Base-by-base conservation (phyloP, 2,113 vertebrate genomes). In the Thalassoma bifasciatum region DNA sequence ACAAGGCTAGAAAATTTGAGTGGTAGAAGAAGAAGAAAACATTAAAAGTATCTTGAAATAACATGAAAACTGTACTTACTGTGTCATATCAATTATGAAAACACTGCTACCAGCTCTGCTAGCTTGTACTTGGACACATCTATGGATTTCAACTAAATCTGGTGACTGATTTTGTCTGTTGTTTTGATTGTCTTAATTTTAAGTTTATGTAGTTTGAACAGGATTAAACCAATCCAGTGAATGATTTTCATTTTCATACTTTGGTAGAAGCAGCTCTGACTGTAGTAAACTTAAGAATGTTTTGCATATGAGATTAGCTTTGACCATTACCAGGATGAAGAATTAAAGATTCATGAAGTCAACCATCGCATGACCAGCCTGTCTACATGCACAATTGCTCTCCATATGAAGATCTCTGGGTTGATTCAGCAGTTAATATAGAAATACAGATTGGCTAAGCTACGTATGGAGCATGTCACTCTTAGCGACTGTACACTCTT, bases 271-370 rank as follows among this genome's bases (percentile, higher is more conserved):
- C 53, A 51, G 34, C 9, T 68, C 16, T 37, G 54, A 42, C 40
- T n/a, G n/a, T n/a, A n/a, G n/a, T n/a, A n/a, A n/a, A n/a, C n/a
- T n/a, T n/a, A n/a, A n/a, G n/a, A n/a, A n/a, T n/a, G n/a, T n/a
- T n/a, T n/a, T n/a, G n/a, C n/a, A 63, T 58, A 62, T 37, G 56
- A 59, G 56, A 76, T 84, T 61, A 70, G 38, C 19, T 76, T 40
- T 61, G 23, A 71, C 54, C 40, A 57, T 79, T 73, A 75, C 54
- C 47, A 65, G 58, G 72, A 72, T 52, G 46, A 44, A 79, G 44
- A 80, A 77, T 81, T 51, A 66, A 83, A 82, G 36, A 84, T 75
- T 75, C 36, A 86, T 83, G 65, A 84, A 88, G 72, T 83, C 58
- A 81, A 56, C 40, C 75, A 79, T 74, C 22, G 61, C 52, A 54